Evolutionary conservation across 2,888 invertebrate genomes (phyloP), one percentile per base, ranked within the genome.

Genomic region (Boloria selene): DNA sequence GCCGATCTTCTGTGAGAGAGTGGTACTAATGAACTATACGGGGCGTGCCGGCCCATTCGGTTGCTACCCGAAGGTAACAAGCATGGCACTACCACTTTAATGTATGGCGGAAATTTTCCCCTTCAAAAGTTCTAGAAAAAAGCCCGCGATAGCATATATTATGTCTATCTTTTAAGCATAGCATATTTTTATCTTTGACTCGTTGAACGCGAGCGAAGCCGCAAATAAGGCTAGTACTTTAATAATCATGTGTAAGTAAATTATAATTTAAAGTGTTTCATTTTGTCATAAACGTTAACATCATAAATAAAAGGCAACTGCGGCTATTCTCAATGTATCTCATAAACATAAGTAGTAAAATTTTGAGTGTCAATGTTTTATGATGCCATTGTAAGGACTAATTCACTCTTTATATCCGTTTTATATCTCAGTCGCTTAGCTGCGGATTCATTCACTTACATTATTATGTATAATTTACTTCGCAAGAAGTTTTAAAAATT

Each of bases 351-450:
- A 38, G 47, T 49, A 47, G 13, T 59, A 38, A 64, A 58, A 60
- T 50, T 55, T 58, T 62, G 64, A 64, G 62, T 67, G 53, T 64
- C 47, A 56, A 64, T 31, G 7, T 65, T 64, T 68, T 69, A 67
- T 53, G 53, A 54, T 62, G 61, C 50, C 65, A 47, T 64, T 69
- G 61, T 49, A 47, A 45, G 54, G 69, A 64, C 56, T 61, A 61
- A 69, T 69, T 69, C 61, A 52, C 65, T 59, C 13, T 59, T 64
- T 64, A 64, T 16, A 16, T 10, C 13, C 52, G 13, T 64, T 52
- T 64, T 59, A 64, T 52, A 52, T 52, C 18, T 64, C 13, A 47
- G 47, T 50, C 38, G 42, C 56, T 64, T n/a, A 22, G 16, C 22
- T 26, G 56, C 16, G 56, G 56, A 56, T 56, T 56, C 56, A 22